These are phyloP conservation scores for Rhodophaea formosa DNA, from an alignment of 2,888 invertebrate species.

Conservation along the genomic window DNA sequence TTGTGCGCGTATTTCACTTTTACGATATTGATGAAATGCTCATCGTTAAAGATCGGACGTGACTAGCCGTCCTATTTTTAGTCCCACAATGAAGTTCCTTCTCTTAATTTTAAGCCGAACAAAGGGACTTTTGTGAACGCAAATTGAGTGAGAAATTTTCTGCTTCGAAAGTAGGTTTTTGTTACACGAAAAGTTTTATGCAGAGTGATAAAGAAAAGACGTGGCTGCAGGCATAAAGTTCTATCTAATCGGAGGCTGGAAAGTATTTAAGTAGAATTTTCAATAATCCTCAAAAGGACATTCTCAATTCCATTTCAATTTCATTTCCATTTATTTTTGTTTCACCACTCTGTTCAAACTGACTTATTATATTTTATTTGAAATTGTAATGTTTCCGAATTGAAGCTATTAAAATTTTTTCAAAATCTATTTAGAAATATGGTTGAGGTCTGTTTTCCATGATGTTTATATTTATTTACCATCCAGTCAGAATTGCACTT, in stretches of 20 bases:
- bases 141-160: slow-evolving; percentile 32
- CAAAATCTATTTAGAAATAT: too few relatives aligned
- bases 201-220: background rate
- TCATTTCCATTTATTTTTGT: too few relatives aligned
- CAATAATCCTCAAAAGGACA: too few relatives aligned
- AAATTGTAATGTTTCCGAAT: too few relatives aligned
- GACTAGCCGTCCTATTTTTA: slow-evolving; percentile 37
- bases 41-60: slow-evolving; percentile 39
- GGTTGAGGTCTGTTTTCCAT: too few relatives aligned
- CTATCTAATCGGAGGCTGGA: background rate
- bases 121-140: slow-evolving; percentile 29
- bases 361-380: too few relatives aligned
- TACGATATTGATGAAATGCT: slow-evolving; percentile 59
- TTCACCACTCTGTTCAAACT: too few relatives aligned
- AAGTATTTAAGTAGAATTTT: background rate
- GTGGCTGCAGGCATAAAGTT: background rate
- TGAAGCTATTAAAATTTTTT: too few relatives aligned
- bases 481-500: too few relatives aligned
- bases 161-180: slow-evolving; percentile 29
- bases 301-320: too few relatives aligned
- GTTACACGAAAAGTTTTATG: slow-evolving; percentile 22
- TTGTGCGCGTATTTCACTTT: slow-evolving; percentile 41
- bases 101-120: slow-evolving; percentile 32
- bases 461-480: too few relatives aligned
- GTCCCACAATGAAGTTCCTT: slow-evolving; percentile 27